phyloP scores from a whole-genome alignment of 2,888 invertebrate species.

The Thecophora atra region DNA sequence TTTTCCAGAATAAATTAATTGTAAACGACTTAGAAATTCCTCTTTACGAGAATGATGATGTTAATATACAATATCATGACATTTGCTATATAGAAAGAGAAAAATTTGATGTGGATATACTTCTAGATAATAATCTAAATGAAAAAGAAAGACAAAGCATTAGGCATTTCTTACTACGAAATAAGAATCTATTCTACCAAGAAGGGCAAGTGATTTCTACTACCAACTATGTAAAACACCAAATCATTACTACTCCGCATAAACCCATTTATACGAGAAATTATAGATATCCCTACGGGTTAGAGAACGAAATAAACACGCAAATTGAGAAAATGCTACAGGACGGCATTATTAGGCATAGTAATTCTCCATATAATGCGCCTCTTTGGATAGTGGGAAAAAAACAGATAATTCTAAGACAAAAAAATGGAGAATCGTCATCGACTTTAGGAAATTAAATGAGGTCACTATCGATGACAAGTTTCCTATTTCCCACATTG shows the following conservation, averaged over 20 bases:
- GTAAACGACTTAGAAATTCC: slow-evolving; percentile 8
- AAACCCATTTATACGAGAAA: slow-evolving; percentile 41
- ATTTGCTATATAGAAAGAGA: neutral
- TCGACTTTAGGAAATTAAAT: slow-evolving; percentile 39
- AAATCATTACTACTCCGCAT: slow-evolving; percentile 39
- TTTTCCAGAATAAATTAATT: slow-evolving; percentile 6
- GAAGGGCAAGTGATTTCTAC: slow-evolving; percentile 37
- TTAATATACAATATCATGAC: neutral
- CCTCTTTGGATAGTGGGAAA: slow-evolving; percentile 39
- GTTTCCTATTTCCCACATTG: slow-evolving; percentile 37
- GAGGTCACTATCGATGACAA: slow-evolving; percentile 36
- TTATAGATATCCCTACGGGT: slow-evolving; percentile 39
- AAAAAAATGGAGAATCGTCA: slow-evolving; percentile 37
- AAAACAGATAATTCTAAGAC: slow-evolving; percentile 31
- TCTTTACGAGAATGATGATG: neutral
- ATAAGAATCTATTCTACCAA: slow-evolving; percentile 23
- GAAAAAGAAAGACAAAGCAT: slow-evolving; percentile 15
- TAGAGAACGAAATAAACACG: slow-evolving; percentile 31
- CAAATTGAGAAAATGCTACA: slow-evolving; percentile 38
- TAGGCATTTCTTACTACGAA: neutral
- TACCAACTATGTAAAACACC: slow-evolving; percentile 28
- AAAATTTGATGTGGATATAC: neutral
- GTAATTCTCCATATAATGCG: slow-evolving; percentile 40
- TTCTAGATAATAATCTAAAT: neutral
- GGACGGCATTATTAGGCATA: slow-evolving; percentile 36